Conservation (phyloP, 2,888 invertebrate species). For the Polyploca ridens region DNA sequence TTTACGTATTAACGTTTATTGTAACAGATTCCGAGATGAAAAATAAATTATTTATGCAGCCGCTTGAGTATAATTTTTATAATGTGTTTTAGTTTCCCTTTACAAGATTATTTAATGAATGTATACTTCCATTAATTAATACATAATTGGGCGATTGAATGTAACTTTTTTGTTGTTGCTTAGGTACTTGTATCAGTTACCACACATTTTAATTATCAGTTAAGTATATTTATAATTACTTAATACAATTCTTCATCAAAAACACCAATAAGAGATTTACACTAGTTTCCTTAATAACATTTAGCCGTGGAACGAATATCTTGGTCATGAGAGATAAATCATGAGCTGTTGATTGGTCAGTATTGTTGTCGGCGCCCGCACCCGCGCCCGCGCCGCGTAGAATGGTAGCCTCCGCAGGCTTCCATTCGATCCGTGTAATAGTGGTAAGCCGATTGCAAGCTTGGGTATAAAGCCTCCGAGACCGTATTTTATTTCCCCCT, state of each 20-base stretch:
- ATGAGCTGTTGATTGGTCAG: constrained; percentile 55
- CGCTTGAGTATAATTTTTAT: no score
- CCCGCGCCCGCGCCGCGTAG: constrained; percentile 47
- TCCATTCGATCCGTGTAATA: constrained; percentile 43
- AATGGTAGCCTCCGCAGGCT: constrained; percentile 52
- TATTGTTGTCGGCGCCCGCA: constrained; percentile 50
- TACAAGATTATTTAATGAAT: no score
- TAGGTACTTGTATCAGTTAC: no score
- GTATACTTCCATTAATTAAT: no score
- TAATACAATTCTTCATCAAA: neutral
- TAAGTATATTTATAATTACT: no score
- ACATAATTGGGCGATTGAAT: no score
- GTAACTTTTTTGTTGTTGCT: no score
- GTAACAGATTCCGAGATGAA: neutral
- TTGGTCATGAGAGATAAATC: constrained; percentile 42
- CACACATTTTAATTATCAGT: neutral
- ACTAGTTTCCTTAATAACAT: constrained; percentile 22
- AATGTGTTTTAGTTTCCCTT: no score
- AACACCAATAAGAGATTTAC: neutral
- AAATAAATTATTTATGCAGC: neutral
- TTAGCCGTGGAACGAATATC: constrained; percentile 24
- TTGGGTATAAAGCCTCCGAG: constrained; percentile 35
- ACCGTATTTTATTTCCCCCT: constrained; percentile 59
- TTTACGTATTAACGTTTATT: constrained; percentile 9
- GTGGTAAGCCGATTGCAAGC: constrained; percentile 49